Evolutionary conservation across 2,888 invertebrate species (phyloP).

Genomic region (Siphlonurus alternatus): DNA sequence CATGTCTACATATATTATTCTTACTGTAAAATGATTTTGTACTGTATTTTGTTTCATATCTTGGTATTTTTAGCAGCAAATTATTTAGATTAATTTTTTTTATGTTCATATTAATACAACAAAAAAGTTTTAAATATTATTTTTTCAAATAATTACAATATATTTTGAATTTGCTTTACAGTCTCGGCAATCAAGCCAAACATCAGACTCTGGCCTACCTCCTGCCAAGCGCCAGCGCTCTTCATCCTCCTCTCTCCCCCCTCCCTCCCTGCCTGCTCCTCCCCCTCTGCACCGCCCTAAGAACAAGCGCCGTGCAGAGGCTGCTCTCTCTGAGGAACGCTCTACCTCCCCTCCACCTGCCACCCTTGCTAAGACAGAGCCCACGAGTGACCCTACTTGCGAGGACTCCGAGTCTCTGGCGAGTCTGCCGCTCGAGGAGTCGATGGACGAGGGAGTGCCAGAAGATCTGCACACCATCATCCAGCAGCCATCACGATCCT

Average conservation of each 20-base stretch:
- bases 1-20: too few species aligned
- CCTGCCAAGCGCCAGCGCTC: conserved; percentile 13
- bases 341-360: conserved; percentile 7
- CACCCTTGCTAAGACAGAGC: background rate
- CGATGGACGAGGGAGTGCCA: conserved; percentile 8
- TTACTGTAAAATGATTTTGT: too few species aligned
- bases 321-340: background rate
- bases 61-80: background rate
- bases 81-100: background rate
- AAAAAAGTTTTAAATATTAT: too few species aligned
- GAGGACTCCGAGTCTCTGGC: conserved; percentile 2
- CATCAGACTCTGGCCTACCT: conserved; percentile 6
- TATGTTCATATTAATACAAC: background rate
- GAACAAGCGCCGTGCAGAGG: background rate
- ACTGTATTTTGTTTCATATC: background rate
- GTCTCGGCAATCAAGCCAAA: background rate
- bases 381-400: background rate
- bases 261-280: conserved; percentile 11
- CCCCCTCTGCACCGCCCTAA: background rate
- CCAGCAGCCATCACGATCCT: conserved; percentile 6
- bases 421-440: conserved; percentile 5
- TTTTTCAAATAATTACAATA: too few species aligned
- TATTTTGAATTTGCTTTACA: too few species aligned
- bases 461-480: conserved; percentile 11
- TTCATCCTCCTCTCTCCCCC: conserved; percentile 11